Percentiles rank a stretch among this genome's conserved stretches.
Evolutionary conservation across 64 coral and sea anemone genomes (phyloP).

Genomic region (Exaiptasia diaphana): DNA sequence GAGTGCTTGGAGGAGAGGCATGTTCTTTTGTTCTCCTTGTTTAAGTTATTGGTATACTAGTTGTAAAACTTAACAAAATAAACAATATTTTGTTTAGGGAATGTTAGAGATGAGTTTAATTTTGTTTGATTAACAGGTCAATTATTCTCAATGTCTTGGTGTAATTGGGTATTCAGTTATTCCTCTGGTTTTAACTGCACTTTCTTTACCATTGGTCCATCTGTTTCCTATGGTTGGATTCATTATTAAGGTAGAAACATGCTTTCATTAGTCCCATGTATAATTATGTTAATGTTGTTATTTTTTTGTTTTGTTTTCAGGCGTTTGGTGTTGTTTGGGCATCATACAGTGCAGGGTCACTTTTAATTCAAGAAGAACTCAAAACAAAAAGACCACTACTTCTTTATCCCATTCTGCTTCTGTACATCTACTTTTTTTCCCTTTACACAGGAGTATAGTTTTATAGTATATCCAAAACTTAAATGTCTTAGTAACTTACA

Average conservation of each 20-base stretch:
- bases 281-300: background rate
- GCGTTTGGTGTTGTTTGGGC: constrained; percentile 94
- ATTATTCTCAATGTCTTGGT: constrained; percentile 96
- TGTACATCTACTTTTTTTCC: constrained; percentile 98
- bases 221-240: constrained; percentile 69
- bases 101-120: no score
- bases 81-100: no score
- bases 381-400: constrained; percentile 89
- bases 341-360: constrained; percentile 94
- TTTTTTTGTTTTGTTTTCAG: constrained; percentile 26
- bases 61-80: no score
- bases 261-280: background rate
- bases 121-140: no score
- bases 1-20: constrained; percentile 97
- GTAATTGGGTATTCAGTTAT: constrained; percentile 97
- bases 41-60: no score
- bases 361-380: constrained; percentile 91
- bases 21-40: background rate
- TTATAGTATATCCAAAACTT: no score
- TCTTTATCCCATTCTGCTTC: constrained; percentile 87
- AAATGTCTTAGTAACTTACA: no score
- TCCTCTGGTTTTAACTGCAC: constrained; percentile 93
- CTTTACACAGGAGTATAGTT: constrained; percentile 83
- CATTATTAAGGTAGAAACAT: constrained; percentile 61
- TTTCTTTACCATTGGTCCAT: constrained; percentile 68